phyloP scores from a whole-genome alignment of 35 echinoderm and acorn worm genomes.

The Acanthaster planci region DNA sequence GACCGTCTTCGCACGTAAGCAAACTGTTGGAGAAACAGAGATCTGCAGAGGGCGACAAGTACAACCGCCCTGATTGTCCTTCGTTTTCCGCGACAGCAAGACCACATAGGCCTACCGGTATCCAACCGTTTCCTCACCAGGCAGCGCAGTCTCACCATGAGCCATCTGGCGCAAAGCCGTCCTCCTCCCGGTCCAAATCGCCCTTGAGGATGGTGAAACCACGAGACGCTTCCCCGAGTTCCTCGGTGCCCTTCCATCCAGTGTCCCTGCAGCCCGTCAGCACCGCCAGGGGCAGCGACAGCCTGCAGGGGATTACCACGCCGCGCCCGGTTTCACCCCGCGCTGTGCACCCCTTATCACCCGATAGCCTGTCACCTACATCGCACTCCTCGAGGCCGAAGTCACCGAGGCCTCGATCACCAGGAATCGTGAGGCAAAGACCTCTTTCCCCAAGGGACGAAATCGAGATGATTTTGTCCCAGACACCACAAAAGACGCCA shows the following conservation, averaged over 20 bases:
- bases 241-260: background rate
- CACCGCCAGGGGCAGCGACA: background rate
- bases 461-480: slow-evolving; percentile 25
- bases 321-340: no score
- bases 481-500: background rate
- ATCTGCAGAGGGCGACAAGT: background rate
- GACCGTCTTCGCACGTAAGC: background rate
- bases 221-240: slow-evolving; percentile 3
- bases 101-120: background rate
- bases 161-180: background rate
- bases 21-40: background rate
- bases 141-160: background rate
- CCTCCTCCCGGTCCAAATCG: background rate
- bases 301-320: no score
- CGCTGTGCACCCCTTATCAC: no score
- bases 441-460: slow-evolving; percentile 27
- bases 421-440: background rate
- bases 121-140: background rate
- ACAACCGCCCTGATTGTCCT: no score
- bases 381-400: background rate
- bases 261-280: slow-evolving; percentile 12
- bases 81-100: no score
- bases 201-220: background rate
- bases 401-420: slow-evolving; percentile 21
- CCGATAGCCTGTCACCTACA: no score